Percentiles rank a stretch among this genome's conserved stretches.
phyloP scores from a whole-genome alignment of 1,140 invertebrate species.

The Cotesia typhae region DNA sequence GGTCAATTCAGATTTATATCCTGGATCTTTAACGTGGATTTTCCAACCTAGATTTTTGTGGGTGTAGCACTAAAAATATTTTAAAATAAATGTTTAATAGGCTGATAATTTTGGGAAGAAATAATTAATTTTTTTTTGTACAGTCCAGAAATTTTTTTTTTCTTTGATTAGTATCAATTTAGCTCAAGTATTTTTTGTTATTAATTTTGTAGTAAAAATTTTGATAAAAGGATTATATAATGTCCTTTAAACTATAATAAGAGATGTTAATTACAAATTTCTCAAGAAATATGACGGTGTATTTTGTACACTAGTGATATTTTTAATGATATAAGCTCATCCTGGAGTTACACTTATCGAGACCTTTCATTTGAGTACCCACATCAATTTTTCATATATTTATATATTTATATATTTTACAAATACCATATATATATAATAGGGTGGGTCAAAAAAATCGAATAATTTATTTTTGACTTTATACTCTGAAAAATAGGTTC shows the following conservation, averaged over 20 bases:
- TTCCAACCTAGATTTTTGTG: slow-evolving; percentile 94
- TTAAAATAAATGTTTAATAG: slow-evolving; percentile 19
- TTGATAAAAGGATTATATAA: not conserved
- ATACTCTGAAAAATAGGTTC: no score
- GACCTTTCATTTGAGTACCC: no score
- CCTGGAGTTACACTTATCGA: no score
- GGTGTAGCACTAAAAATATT: slow-evolving; percentile 79
- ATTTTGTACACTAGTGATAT: not conserved
- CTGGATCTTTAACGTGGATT: slow-evolving; percentile 85
- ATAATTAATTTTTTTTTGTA: not conserved
- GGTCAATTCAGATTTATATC: slow-evolving; percentile 55
- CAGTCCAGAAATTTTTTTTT: no score
- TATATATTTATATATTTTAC: no score
- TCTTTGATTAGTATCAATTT: not conserved
- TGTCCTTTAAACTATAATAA: not conserved
- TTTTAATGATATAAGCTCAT: no score
- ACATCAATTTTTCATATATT: no score
- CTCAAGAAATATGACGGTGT: not conserved
- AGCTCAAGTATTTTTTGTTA: not conserved
- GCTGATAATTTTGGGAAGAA: not conserved
- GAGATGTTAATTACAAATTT: not conserved
- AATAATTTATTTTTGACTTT: no score
- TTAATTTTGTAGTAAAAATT: not conserved
- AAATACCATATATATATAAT: no score
- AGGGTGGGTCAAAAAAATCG: no score